Evolutionary conservation across 2,797 vertebrate species (phyloP).

Genomic region (Smutsia temminckii): DNA sequence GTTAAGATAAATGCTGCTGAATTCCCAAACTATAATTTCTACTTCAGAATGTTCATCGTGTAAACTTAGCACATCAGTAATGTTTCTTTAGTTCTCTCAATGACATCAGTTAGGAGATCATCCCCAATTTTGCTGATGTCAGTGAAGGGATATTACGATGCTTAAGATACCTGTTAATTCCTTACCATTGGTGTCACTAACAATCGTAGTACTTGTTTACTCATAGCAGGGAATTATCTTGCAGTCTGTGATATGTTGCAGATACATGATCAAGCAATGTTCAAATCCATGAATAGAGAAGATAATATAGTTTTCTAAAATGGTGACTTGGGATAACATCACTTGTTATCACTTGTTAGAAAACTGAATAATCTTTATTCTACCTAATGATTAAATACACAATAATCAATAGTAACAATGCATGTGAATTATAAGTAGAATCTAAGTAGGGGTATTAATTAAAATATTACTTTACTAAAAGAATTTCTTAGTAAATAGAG

Average conservation of each 20-base stretch:
- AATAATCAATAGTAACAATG: not conserved
- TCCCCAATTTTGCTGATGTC: constrained; percentile 48
- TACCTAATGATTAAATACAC: not conserved
- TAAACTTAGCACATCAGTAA: constrained; percentile 25
- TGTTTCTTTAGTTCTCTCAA: constrained; percentile 25
- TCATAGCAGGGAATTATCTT: constrained; percentile 24
- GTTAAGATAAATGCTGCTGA: not conserved
- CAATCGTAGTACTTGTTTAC: constrained; percentile 30
- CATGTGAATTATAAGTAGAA: not conserved
- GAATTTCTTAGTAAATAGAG: not conserved
- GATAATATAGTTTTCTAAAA: not conserved
- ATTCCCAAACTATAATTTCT: not conserved
- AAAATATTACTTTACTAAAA: not conserved
- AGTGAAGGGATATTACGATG: constrained; percentile 19
- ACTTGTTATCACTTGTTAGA: not conserved
- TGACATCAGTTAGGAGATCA: constrained; percentile 33
- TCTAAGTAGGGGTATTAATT: not conserved
- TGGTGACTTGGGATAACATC: not conserved
- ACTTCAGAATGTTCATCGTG: constrained; percentile 42
- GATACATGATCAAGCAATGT: constrained; percentile 22
- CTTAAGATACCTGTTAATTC: constrained; percentile 54
- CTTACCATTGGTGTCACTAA: constrained; percentile 26
- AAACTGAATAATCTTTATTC: not conserved
- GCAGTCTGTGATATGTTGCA: not conserved
- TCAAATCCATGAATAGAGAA: not conserved